phyloP scores from a whole-genome alignment of 2,113 vertebrate species.

The Gavia stellata region DNA sequence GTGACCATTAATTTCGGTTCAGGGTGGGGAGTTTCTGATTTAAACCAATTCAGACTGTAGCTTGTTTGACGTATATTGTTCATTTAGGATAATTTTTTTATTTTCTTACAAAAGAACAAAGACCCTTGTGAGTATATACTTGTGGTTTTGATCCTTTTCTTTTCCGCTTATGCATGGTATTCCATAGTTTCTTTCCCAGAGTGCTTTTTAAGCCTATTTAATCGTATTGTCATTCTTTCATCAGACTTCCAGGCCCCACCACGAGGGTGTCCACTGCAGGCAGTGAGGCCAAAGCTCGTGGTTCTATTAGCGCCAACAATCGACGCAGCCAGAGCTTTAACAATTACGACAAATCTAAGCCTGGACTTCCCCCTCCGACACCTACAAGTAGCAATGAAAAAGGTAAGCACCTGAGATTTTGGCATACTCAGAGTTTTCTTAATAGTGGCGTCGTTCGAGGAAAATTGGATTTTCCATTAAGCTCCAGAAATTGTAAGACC shows the following conservation, averaged over 20 bases:
- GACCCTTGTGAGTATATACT: not conserved
- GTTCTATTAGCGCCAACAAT: slow-evolving; percentile 80
- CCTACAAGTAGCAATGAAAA: slow-evolving; percentile 69
- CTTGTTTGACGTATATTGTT: not conserved
- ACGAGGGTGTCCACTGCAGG: slow-evolving; percentile 84
- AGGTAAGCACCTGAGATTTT: slow-evolving; percentile 72
- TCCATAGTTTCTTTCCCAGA: not conserved
- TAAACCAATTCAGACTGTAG: not conserved
- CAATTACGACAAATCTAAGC: slow-evolving; percentile 90
- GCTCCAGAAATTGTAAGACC: not conserved
- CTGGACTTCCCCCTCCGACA: slow-evolving; percentile 70
- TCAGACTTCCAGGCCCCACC: slow-evolving; percentile 92
- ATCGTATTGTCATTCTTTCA: not conserved
- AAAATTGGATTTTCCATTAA: not conserved
- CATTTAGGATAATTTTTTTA: not conserved
- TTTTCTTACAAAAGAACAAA: not conserved
- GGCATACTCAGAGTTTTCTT: not conserved
- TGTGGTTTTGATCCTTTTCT: not conserved
- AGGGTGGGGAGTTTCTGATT: not conserved
- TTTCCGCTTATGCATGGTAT: slow-evolving; percentile 4
- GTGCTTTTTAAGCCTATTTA: not conserved
- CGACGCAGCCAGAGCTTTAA: slow-evolving; percentile 94
- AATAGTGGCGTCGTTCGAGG: not conserved
- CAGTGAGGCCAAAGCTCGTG: slow-evolving; percentile 84
- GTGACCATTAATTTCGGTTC: not conserved